These are phyloP conservation scores for Trichomycterus rosablanca DNA, from an alignment of 2,113 vertebrate genomes.

Conservation along the genomic window DNA sequence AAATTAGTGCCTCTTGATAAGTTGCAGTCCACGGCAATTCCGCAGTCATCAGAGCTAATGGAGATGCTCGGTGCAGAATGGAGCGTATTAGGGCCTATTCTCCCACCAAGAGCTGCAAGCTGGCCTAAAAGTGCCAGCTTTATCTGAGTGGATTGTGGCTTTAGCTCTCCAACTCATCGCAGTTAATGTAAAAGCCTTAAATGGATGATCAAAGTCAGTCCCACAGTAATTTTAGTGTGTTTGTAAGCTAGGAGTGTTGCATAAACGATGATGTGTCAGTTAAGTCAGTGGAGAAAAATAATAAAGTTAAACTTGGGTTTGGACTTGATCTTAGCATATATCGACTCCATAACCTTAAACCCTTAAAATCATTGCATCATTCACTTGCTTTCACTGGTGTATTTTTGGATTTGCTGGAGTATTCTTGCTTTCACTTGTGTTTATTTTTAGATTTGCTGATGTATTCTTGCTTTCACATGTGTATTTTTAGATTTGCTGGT, in stretches of 20 bases:
- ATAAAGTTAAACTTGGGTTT: too few relatives aligned
- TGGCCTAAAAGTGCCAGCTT: constrained; percentile 49
- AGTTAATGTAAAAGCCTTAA: constrained; percentile 29
- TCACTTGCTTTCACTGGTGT: too few relatives aligned
- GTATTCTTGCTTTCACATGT: too few relatives aligned
- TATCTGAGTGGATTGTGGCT: constrained; percentile 55
- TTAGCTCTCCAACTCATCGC: constrained; percentile 33
- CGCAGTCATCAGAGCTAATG: constrained; percentile 93
- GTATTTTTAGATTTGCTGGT: too few relatives aligned
- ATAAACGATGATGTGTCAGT: background rate
- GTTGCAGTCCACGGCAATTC: constrained; percentile 96
- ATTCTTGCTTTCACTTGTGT: too few relatives aligned
- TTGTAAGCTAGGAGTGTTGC: background rate
- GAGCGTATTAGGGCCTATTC: constrained; percentile 68
- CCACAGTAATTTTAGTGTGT: background rate
- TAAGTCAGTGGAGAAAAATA: background rate
- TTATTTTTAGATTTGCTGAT: too few relatives aligned
- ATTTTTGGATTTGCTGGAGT: too few relatives aligned
- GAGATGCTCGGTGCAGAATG: constrained; percentile 62
- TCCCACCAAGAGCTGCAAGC: constrained; percentile 48
- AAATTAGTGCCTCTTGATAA: constrained; percentile 99
- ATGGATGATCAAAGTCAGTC: constrained; percentile 41
- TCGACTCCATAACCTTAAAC: too few relatives aligned
- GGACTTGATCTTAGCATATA: too few relatives aligned
- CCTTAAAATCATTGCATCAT: too few relatives aligned